Evolutionary conservation across 2,888 invertebrate species (phyloP), one percentile per base, ranked within the genome.

Genomic region (Ptychoptera albimana): DNA sequence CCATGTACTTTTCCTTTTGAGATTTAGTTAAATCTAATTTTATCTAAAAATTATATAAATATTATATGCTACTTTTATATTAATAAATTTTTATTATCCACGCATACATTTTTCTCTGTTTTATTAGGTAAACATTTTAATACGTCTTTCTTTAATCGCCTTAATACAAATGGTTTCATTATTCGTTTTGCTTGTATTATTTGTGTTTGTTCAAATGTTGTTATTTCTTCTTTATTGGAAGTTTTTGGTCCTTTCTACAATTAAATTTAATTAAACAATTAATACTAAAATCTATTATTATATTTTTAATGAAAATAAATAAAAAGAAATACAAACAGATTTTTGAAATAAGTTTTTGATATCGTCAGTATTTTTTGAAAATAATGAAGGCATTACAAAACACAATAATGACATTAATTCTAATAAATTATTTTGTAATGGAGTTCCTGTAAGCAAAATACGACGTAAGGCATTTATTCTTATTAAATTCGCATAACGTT

Each of bases 381-480:
- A 94, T 69, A 94, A 80, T 52, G 89, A 80, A 0, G 94, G 94
- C 92, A 96, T 93, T 23, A 94, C 89, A 63, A 97, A 97, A 55
- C 88, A 86, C 14, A 97, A 71, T 34, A 97, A 67, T 0, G 94
- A 94, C 84, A 97, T 94, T 50, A 97, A 69, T 64, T 97, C 96
- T 38, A 96, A 64, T 32, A 97, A 70, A 64, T 94, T 96, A 67
- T 97, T 97, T 66, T 97, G 96, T 4, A 97, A 69, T 0, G 96
- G 96, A 0, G 96, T 97, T 2, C 96, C 97, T 0, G 96, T 97
- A 15, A 97, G 66, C 10, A 97, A 69, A 32, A 96, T 76, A 31
- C 94, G 75, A 61, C 84, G 79, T 55, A 81, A 76, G 0, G 92
- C 87, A 81, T 80, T 86, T 44, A 94, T 86, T 55, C 82, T 79